Evolutionary conservation across 23 tunicate species (phyloP), one percentile per base, ranked within the genome.

Genomic region (Halocynthia aurantium): DNA sequence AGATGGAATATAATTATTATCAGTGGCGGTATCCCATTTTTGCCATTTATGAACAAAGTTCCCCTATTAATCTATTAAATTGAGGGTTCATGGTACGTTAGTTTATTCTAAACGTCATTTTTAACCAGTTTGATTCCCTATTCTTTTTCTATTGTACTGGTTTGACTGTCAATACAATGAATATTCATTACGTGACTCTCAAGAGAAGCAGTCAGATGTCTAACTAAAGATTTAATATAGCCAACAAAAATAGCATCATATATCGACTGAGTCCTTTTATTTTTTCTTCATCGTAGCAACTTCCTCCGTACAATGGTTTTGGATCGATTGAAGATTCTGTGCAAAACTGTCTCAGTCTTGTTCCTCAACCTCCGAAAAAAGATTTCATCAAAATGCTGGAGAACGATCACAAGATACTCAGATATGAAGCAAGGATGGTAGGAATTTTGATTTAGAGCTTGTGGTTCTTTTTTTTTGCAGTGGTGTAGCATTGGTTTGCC

Each of bases 251-350:
- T 60, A 1, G 4, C 18, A 60, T 60, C 17, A 60, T 17, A 60
- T 60, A 1, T n/a, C 17, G 17, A 1, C 18, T 60, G 4, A 60
- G 4, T 60, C 65, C 1, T 15, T 67, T 67, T 0, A 1, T 67
- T 72, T 0, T 52, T 10, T 22, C 7, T 9, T 50, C 52, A 20
- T 55, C 52, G 21, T 53, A 92, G 95, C 82, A 88, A 81, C 68
- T 96, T 12, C 99, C 99, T 8, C 89, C 92, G 13, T 96, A 89
- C 88, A 96, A 96, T 69, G 99, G 99, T 6, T 96, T 96, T 73
- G 99, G 99, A 54, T 89, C 96, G 6, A 53, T 96, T 66, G 96
- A 96, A 75, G 99, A 96, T 67, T 86, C 96, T 17, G 66, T 72
- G 51, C 93, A 90, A 75, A 89, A 96, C 71, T 96, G 99, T 69